Evolutionary conservation across 2,888 invertebrate genomes (phyloP).

Genomic region (Bhutanitis thaidina): DNA sequence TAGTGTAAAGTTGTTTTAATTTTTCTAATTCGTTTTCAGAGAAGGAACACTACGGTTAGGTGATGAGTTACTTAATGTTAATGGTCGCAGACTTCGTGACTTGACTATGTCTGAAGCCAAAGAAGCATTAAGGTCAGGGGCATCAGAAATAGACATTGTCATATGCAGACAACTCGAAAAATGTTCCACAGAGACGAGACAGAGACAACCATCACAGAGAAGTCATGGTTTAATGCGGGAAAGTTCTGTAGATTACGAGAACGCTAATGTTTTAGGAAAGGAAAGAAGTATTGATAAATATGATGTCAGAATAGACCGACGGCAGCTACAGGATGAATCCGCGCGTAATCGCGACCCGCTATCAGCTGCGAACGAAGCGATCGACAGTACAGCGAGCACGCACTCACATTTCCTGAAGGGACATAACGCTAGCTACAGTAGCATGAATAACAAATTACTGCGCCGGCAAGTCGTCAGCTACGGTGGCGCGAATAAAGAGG

Average conservation of each 20-base stretch:
- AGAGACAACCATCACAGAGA: conserved; percentile 45
- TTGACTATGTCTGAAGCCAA: conserved; percentile 83
- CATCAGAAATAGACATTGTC: conserved; percentile 83
- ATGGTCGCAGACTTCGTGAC: conserved; percentile 84
- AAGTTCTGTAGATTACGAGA: conserved; percentile 86
- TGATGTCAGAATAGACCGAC: conserved; percentile 86
- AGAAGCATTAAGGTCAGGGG: conserved; percentile 81
- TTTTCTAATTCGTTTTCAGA: conserved; percentile 40
- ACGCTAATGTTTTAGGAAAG: conserved; percentile 77
- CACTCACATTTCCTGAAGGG: conserved; percentile 82
- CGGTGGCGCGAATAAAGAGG: conserved; percentile 69
- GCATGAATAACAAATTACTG: conserved; percentile 81
- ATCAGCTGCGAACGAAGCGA: conserved; percentile 67
- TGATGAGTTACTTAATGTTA: conserved; percentile 86
- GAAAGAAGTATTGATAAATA: conserved; percentile 67
- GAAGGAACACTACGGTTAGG: conserved; percentile 84
- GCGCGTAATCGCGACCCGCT: conserved; percentile 71
- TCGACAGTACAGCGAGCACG: conserved; percentile 54
- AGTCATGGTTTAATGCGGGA: conserved; percentile 75
- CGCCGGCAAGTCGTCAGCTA: conserved; percentile 79
- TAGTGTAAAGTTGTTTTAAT: too few species aligned
- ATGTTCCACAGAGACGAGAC: conserved; percentile 36
- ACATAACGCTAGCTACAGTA: conserved; percentile 80
- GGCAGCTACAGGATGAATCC: conserved; percentile 75
- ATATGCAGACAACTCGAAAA: conserved; percentile 77